A percentile compares a stretch with the other conserved stretches of the same genome.
These are phyloP conservation scores for Cavia aperea DNA, from an alignment of 2,113 vertebrate species.

Conservation along the genomic window DNA sequence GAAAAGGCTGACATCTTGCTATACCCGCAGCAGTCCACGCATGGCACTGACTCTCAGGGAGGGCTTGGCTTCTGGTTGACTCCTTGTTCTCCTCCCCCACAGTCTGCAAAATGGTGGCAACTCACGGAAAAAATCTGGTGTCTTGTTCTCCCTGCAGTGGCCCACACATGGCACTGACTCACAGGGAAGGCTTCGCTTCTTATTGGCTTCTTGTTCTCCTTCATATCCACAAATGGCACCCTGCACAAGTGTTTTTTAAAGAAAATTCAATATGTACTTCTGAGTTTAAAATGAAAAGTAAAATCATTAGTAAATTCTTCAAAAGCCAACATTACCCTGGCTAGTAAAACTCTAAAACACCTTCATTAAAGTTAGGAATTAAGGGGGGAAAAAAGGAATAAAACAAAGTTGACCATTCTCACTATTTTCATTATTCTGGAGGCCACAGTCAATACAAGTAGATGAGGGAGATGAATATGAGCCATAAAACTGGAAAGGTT, in stretches of 20 bases:
- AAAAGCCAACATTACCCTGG: slow-evolving; percentile 13
- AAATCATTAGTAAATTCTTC: background rate
- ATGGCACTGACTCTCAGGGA: no score
- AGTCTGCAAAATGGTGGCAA: no score
- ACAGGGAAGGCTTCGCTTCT: no score
- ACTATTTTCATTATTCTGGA: background rate
- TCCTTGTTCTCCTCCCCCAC: no score
- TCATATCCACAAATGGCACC: no score
- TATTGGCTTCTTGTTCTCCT: no score
- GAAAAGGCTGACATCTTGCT: no score
- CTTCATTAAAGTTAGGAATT: background rate
- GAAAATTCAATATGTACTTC: background rate
- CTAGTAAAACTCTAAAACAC: background rate
- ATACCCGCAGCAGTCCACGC: no score
- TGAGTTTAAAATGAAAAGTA: slow-evolving; percentile 30
- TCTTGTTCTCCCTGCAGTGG: no score
- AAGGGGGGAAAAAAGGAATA: background rate
- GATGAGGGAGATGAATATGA: background rate
- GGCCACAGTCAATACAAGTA: background rate
- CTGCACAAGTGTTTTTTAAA: background rate
- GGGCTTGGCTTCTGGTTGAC: no score
- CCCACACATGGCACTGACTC: no score
- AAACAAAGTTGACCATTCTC: background rate
- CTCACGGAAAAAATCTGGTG: no score
- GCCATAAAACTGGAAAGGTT: background rate